Base-by-base conservation (phyloP, 2,888 invertebrate species). In the Palloptera scutellata region DNA sequence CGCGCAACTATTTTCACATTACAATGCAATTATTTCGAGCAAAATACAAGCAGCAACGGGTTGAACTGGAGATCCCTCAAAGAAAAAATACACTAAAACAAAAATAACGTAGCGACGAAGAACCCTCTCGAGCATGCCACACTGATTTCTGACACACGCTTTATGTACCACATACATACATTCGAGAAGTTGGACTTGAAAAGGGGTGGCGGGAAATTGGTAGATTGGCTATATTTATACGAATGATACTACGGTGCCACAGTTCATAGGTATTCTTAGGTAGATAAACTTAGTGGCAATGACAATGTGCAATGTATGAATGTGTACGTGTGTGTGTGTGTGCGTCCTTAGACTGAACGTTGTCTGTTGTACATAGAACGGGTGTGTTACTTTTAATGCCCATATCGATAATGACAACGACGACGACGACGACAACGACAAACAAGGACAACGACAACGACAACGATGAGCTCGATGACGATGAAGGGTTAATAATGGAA, bases 1-100 rank as follows among this genome's bases (percentile, higher is more conserved):
- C 62, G 54, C 11, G 64, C 62, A 74, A 78, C 77, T 76, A 79
- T 78, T 75, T 78, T 78, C 79, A 74, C 76, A 81, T 80, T 80
- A 81, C 79, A 80, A 76, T 79, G 80, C 80, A 81, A 81, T 81
- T 81, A 81, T 81, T 78, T 78, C 77, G 75, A 78, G 79, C 79
- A 76, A 73, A 59, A 69, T n/a, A n/a, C n/a, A 30, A 6, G 48
- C 59, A 45, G 19, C 43, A 66, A 43, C 53, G 15, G 11, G 30
- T 30, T 30, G 30, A 6, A 30, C 30, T 30, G 30, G 30, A 6
- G 30, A 30, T n/a, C n/a, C n/a, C n/a, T n/a, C n/a, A 30, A 30
- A 30, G 2, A 30, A 30, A 30, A 30, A 30, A 30, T 6, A 6
- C 30, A 30, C 2, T 6, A 30, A 30, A 30, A 30, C 30, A 4